Evolutionary conservation across 2,797 vertebrate species (phyloP).

Genomic region (Pseudochirops corinnae): DNA sequence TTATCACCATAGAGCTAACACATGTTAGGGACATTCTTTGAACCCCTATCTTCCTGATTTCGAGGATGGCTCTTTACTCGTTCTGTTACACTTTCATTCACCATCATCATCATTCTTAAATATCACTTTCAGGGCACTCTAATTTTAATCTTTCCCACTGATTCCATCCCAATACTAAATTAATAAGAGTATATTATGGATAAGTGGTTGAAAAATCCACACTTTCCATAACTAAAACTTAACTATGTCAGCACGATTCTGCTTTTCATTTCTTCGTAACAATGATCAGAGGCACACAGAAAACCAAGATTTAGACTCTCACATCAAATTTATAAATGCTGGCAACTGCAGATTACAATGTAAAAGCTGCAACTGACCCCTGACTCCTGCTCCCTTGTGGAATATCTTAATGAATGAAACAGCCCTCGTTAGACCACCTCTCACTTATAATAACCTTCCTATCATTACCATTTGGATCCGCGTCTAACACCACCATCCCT

Average conservation of each 20-base stretch:
- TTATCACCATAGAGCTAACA: not conserved
- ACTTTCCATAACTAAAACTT: not conserved
- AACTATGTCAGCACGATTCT: too few species aligned
- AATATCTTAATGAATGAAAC: not conserved
- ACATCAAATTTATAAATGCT: not conserved
- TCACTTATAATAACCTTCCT: constrained; percentile 32
- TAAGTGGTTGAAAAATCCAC: not conserved
- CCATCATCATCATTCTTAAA: not conserved
- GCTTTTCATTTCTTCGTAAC: not conserved
- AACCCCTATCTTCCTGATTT: not conserved
- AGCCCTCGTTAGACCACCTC: not conserved
- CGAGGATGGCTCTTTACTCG: not conserved
- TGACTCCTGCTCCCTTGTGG: not conserved
- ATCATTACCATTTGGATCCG: constrained; percentile 39
- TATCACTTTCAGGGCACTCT: not conserved
- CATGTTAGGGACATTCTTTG: not conserved
- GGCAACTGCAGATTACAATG: not conserved
- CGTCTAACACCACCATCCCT: constrained; percentile 10
- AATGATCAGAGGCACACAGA: not conserved
- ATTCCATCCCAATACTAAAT: not conserved
- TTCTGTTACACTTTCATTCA: not conserved
- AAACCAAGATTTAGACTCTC: not conserved
- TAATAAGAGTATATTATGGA: not conserved
- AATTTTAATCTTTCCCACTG: not conserved
- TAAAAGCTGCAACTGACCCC: not conserved